Evolutionary conservation across 2,888 invertebrate genomes (phyloP).

Genomic region (Carterocephalus palaemon): DNA sequence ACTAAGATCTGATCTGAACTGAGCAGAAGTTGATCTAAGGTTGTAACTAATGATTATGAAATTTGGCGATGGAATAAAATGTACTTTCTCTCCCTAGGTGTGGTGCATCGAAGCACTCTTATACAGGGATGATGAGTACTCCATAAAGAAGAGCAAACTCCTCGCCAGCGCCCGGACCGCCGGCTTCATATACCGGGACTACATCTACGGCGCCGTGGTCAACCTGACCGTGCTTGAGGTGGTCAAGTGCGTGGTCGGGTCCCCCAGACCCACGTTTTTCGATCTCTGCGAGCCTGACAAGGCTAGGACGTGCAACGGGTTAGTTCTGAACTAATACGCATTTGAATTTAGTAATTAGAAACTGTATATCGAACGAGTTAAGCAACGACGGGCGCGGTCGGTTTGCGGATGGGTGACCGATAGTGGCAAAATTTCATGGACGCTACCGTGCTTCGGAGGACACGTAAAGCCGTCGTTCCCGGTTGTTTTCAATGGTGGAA

Average conservation of each 20-base stretch:
- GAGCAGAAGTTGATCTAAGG: too few species aligned
- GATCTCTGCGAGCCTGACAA: slow-evolving; percentile 84
- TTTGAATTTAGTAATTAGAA: neutral
- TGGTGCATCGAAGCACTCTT: slow-evolving; percentile 68
- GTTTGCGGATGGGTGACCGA: too few species aligned
- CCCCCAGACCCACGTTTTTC: slow-evolving; percentile 87
- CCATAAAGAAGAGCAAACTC: slow-evolving; percentile 62
- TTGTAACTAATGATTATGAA: too few species aligned
- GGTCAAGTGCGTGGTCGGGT: slow-evolving; percentile 83
- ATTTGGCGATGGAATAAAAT: too few species aligned
- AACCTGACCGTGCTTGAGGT: slow-evolving; percentile 81
- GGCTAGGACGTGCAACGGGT: slow-evolving; percentile 81
- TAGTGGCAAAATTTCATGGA: too few species aligned
- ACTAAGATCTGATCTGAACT: too few species aligned
- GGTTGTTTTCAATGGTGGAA: too few species aligned
- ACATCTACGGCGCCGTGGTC: slow-evolving; percentile 80
- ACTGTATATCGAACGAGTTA: neutral
- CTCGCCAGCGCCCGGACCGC: slow-evolving; percentile 58
- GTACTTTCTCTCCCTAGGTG: slow-evolving; percentile 49
- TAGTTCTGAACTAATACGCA: slow-evolving; percentile 34
- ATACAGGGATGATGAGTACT: slow-evolving; percentile 64
- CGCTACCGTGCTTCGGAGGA: too few species aligned
- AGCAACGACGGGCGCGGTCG: too few species aligned
- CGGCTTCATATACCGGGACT: slow-evolving; percentile 79
- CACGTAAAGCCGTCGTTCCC: too few species aligned